A percentile compares a stretch with the other conserved stretches of the same genome.
Conservation (phyloP, 1,140 invertebrate genomes). For the Patella vulgata region DNA sequence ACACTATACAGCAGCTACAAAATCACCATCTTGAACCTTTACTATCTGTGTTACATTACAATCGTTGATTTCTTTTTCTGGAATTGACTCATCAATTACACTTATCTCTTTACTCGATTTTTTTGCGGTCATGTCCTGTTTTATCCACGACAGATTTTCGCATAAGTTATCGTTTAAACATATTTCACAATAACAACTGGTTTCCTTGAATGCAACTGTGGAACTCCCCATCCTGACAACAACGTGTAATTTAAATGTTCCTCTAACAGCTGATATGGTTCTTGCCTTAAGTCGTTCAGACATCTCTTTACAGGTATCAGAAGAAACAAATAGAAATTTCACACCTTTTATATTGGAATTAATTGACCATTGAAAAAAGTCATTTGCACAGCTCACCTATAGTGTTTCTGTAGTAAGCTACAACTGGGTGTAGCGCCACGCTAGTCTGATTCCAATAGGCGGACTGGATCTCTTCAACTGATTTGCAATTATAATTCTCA, state of each 20-base stretch:
- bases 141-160: constrained; percentile 12
- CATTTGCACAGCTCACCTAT: constrained; percentile 33
- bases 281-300: not conserved
- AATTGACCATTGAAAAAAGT: constrained; percentile 27
- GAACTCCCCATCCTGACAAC: constrained; percentile 21
- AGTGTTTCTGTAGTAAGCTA: constrained; percentile 29
- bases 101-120: not conserved
- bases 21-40: constrained; percentile 18
- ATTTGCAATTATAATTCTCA: constrained; percentile 31
- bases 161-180: constrained; percentile 15
- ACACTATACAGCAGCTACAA: constrained; percentile 20
- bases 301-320: constrained; percentile 3
- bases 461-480: constrained; percentile 33
- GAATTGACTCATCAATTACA: no score
- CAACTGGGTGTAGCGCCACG: constrained; percentile 31
- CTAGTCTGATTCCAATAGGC: constrained; percentile 30
- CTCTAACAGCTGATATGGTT: constrained; percentile 18
- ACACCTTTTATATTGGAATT: constrained; percentile 3
- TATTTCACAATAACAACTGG: constrained; percentile 17
- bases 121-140: not conserved
- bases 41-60: no score
- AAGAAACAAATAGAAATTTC: constrained; percentile 17
- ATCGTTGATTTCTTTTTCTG: no score
- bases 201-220: constrained; percentile 8
- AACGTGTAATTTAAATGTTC: constrained; percentile 37